Evolutionary conservation across 2,888 invertebrate genomes (phyloP).

Genomic region (Plusia festucae): DNA sequence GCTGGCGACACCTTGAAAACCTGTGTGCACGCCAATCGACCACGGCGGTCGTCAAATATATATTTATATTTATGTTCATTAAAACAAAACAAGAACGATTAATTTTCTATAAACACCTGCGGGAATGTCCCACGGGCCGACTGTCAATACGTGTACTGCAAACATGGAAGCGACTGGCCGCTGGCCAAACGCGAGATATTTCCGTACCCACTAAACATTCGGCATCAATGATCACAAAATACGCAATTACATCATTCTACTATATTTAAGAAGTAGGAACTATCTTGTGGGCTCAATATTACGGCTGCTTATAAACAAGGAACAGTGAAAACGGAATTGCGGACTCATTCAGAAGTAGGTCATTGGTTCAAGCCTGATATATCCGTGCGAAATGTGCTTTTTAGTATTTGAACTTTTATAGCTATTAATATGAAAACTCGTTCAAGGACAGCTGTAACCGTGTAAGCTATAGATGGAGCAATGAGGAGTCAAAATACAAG

Average conservation of each 20-base stretch:
- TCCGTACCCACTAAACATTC: slow-evolving; percentile 50
- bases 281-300: not conserved
- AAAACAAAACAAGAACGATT: slow-evolving; percentile 18
- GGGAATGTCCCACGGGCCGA: slow-evolving; percentile 34
- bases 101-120: slow-evolving; percentile 44
- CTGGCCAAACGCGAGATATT: slow-evolving; percentile 53
- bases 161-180: slow-evolving; percentile 51
- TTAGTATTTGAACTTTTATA: not conserved
- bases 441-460: not conserved
- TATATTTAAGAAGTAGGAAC: slow-evolving; percentile 31
- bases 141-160: slow-evolving; percentile 50
- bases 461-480: not conserved
- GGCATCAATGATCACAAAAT: slow-evolving; percentile 48
- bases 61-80: not conserved
- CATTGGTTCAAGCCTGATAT: not conserved
- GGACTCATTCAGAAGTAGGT: slow-evolving; percentile 1
- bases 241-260: slow-evolving; percentile 42
- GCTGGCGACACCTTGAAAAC: no score
- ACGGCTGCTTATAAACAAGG: not conserved
- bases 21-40: no score
- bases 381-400: not conserved
- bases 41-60: no score
- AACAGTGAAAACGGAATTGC: not conserved
- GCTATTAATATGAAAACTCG: not conserved
- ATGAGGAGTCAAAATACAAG: not conserved